Base-by-base conservation (phyloP, 2,888 invertebrate species). In the Coecobrya sp. region DNA sequence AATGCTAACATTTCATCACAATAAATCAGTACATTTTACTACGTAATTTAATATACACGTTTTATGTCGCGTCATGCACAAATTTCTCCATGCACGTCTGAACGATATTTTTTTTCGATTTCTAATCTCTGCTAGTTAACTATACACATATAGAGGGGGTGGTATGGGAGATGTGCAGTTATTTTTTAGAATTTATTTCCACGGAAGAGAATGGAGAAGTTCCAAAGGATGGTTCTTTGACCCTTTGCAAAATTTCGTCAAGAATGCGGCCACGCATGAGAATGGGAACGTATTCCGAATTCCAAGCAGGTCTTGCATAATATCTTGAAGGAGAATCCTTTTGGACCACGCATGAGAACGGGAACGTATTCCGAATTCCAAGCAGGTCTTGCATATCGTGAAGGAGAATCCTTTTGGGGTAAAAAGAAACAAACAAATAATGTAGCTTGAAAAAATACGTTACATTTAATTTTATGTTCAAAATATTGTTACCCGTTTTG, bases 281-380 rank as follows among this genome's bases (percentile, higher is more conserved):
- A 52, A 92, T 92, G 27, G 92, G 92, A 22, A 92, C 70, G 79
- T 88, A 92, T 49, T 92, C 92, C 42, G 81, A 79, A 59, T n/a
- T 5, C 0, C n/a, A 3, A 10, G 42, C 42, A 82, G 82, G 82
- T 45, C 82, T 92, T 13, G 76, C 11, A 22, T 59, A n/a, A n/a
- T n/a, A 88, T 59, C 85, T 86, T 4, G 92, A n/a, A n/a, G n/a
- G n/a, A n/a, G n/a, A n/a, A n/a, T n/a, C n/a, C n/a, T n/a, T n/a
- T n/a, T n/a, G n/a, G 92, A 7, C 84, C 13, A 27, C 87, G 88
- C n/a, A 92, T 88, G 5, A 92, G 92, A 52, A 92, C 88, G 27
- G 92, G 92, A 22, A 92, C 70, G 79, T 88, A 92, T 49, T 92
- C 92, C 42, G 81, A 79, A 59, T n/a, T 5, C 0, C n/a, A 3